Percentiles rank a stretch among this genome's conserved stretches.
Conservation (phyloP, 2,797 vertebrate species). For the Gadopsis bispinosus region DNA sequence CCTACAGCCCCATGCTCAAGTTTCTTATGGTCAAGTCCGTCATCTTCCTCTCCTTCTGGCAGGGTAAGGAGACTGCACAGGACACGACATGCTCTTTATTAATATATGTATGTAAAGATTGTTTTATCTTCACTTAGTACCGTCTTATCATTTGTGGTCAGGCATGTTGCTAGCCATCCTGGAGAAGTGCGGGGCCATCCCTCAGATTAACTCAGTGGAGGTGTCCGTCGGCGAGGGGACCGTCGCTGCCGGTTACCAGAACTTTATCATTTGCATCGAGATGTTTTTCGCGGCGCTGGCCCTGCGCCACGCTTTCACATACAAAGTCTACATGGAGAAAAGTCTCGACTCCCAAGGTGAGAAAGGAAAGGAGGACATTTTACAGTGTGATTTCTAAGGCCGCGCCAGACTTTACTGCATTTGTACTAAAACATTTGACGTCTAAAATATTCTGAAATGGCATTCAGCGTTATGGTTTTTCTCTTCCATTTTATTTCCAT, state of each 20-base stretch:
- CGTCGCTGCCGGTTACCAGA: conserved; percentile 96
- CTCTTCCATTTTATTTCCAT: background rate
- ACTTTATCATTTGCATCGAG: conserved; percentile 98
- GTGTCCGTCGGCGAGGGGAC: conserved; percentile 95
- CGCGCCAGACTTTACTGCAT: background rate
- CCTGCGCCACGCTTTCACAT: conserved; percentile 95
- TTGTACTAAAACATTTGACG: background rate
- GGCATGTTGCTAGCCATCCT: conserved; percentile 97
- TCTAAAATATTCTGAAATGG: background rate
- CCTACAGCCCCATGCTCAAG: conserved; percentile 96
- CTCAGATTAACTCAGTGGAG: conserved; percentile 90
- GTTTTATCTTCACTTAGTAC: background rate
- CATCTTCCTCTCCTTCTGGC: conserved; percentile 99
- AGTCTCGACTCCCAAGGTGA: conserved; percentile 93
- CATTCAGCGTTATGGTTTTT: background rate
- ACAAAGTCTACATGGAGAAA: conserved; percentile 94
- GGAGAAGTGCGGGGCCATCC: conserved; percentile 97
- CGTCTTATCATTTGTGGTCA: conserved; percentile 45
- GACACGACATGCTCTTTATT: background rate
- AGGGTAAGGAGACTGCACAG: conserved; percentile 81
- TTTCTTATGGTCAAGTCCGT: conserved; percentile 99
- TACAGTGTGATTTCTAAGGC: background rate
- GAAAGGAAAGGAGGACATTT: background rate
- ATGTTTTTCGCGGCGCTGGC: conserved; percentile 98
- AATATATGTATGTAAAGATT: fast-evolving